Conservation (phyloP, 2,113 vertebrate species). For the Mungos mungo region DNA sequence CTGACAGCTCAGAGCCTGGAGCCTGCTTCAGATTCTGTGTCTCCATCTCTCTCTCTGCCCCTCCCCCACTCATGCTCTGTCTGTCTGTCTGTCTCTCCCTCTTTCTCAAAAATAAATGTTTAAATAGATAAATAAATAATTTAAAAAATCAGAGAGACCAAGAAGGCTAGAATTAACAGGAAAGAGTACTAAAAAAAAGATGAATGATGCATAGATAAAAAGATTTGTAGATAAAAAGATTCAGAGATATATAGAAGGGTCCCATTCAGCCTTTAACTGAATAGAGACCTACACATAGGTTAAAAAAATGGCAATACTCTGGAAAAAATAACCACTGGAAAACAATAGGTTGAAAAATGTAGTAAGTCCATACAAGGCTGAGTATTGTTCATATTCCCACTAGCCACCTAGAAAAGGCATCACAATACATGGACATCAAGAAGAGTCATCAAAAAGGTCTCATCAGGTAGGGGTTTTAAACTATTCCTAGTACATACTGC, state of each 20-base stretch:
- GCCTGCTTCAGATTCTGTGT: too few relatives aligned
- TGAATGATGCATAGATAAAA: background rate
- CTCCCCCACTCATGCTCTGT: too few relatives aligned
- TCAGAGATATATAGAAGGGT: background rate
- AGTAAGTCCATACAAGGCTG: background rate
- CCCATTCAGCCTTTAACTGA: background rate
- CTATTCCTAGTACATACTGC: background rate
- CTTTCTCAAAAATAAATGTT: too few relatives aligned
- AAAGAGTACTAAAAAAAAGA: background rate
- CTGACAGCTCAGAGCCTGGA: too few relatives aligned
- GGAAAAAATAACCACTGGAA: slow-evolving; percentile 3
- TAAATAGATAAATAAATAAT: too few relatives aligned
- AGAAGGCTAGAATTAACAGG: background rate
- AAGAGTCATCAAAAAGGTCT: background rate
- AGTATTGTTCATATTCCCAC: background rate
- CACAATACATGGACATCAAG: background rate
- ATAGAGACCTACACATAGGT: background rate
- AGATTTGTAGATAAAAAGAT: background rate
- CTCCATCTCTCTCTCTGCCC: too few relatives aligned
- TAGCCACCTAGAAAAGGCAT: background rate
- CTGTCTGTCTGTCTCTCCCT: too few relatives aligned
- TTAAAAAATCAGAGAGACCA: background rate
- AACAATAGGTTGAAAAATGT: background rate
- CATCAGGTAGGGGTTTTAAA: background rate
- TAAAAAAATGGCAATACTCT: slow-evolving; percentile 18